These are phyloP conservation scores for Rhingia rostrata DNA, from an alignment of 2,888 invertebrate genomes.

Conservation along the genomic window DNA sequence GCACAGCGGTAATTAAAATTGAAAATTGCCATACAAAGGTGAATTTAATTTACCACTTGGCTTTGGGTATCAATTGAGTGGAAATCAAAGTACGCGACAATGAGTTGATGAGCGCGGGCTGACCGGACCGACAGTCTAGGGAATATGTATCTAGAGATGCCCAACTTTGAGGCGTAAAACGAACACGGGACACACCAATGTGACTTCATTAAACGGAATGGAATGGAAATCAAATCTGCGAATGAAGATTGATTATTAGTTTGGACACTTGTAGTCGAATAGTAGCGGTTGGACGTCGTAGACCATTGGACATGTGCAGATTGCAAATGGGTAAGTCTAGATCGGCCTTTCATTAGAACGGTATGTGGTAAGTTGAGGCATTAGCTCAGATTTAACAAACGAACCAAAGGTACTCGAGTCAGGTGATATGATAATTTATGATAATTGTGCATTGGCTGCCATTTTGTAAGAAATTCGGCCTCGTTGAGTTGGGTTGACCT, in stretches of 20 bases:
- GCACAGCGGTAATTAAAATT: conserved; percentile 71
- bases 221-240: conserved; percentile 56
- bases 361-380: too few species aligned
- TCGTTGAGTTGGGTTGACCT: too few species aligned
- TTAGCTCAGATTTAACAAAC: too few species aligned
- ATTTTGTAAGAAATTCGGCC: too few species aligned
- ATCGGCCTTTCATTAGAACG: too few species aligned
- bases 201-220: conserved; percentile 47
- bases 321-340: too few species aligned
- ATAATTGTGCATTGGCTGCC: too few species aligned
- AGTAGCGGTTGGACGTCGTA: background rate
- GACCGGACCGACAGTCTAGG: background rate
- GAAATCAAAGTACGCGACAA: conserved; percentile 57
- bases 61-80: conserved; percentile 66
- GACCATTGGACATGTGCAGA: background rate
- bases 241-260: conserved; percentile 46
- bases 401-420: too few species aligned
- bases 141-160: background rate
- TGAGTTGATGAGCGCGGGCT: conserved; percentile 6
- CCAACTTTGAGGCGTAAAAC: background rate
- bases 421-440: too few species aligned
- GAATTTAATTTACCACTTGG: conserved; percentile 72
- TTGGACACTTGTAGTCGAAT: background rate
- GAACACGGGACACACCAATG: conserved; percentile 1
- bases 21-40: conserved; percentile 67